Conservation (phyloP, 1,140 invertebrate species). For the Brachionus rubens region DNA sequence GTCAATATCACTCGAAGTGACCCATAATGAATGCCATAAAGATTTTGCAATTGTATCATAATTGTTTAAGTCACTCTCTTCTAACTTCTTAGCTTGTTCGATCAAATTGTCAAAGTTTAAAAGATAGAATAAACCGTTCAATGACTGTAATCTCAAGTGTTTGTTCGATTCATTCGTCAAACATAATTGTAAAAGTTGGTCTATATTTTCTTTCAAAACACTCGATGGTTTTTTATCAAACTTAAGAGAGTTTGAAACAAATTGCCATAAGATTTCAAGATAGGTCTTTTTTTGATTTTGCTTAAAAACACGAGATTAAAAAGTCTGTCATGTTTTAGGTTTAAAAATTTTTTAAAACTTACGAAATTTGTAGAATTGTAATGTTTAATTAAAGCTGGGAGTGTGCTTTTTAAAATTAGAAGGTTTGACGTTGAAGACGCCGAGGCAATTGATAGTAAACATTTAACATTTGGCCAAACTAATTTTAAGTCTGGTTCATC, state of each 20-base stretch:
- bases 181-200: not conserved
- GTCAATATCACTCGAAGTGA: not conserved
- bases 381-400: constrained; percentile 3
- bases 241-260: constrained; percentile 23
- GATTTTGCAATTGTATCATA: constrained; percentile 19
- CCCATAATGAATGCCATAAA: constrained; percentile 22
- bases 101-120: constrained; percentile 7
- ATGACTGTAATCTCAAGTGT: constrained; percentile 18
- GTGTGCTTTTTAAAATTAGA: constrained; percentile 14
- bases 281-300: constrained; percentile 45
- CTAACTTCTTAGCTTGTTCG: not conserved
- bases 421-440: constrained; percentile 34
- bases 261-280: constrained; percentile 40
- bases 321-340: not conserved
- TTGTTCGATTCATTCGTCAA: constrained; percentile 25
- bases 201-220: not conserved
- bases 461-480: constrained; percentile 40
- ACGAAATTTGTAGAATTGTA: constrained; percentile 30
- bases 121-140: constrained; percentile 11
- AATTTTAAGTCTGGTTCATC: constrained; percentile 44
- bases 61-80: not conserved
- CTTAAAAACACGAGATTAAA: too few species aligned
- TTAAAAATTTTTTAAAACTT: not conserved
- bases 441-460: constrained; percentile 11
- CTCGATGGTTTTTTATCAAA: not conserved